phyloP scores from a whole-genome alignment of 2,888 invertebrate genomes.

The Melinaea menophilus region DNA sequence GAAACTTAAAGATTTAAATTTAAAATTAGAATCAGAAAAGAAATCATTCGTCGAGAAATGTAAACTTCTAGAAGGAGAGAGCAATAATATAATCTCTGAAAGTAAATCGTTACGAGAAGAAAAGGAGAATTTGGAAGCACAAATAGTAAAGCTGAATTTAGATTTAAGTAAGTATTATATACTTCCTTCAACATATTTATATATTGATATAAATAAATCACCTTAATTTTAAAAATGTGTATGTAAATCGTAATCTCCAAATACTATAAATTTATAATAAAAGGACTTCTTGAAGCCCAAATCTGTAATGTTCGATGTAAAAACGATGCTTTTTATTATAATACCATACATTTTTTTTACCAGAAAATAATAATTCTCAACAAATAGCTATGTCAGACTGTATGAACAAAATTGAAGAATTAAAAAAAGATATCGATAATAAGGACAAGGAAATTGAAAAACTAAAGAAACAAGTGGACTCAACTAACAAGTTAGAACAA shows the following conservation, averaged over 20 bases:
- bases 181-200: neutral
- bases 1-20: slow-evolving; percentile 73
- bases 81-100: slow-evolving; percentile 57
- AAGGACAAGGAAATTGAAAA: slow-evolving; percentile 81
- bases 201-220: no score
- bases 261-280: no score
- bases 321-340: no score
- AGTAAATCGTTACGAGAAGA: slow-evolving; percentile 80
- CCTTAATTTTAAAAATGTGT: no score
- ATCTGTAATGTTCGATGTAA: no score
- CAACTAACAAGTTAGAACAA: slow-evolving; percentile 66
- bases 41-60: slow-evolving; percentile 53
- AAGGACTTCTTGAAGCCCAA: no score
- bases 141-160: slow-evolving; percentile 76
- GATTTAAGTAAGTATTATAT: slow-evolving; percentile 75
- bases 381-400: slow-evolving; percentile 74
- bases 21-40: slow-evolving; percentile 67
- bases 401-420: slow-evolving; percentile 80
- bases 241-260: no score
- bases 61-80: slow-evolving; percentile 61
- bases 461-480: slow-evolving; percentile 78
- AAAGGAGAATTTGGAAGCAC: slow-evolving; percentile 79
- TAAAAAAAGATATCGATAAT: slow-evolving; percentile 80
- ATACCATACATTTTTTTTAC: slow-evolving; percentile 28
- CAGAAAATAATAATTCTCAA: slow-evolving; percentile 76